Conservation (phyloP, 2,797 vertebrate genomes). For the Toxotes lorentzi region DNA sequence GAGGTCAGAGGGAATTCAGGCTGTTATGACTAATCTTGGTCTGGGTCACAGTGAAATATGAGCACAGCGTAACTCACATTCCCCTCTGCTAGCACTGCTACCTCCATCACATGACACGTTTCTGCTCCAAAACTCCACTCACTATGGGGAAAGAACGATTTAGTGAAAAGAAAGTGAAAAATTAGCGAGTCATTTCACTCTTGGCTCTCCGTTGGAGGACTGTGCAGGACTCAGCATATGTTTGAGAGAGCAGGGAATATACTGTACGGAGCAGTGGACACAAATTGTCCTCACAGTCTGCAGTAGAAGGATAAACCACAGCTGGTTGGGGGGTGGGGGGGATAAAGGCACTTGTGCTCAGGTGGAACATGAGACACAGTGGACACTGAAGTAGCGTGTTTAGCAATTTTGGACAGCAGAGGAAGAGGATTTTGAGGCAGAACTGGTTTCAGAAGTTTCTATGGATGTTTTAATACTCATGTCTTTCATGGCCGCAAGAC, state of each 20-base stretch:
- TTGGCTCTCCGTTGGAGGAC: constrained; percentile 5
- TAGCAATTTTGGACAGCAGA: background rate
- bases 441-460: background rate
- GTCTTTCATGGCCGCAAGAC: background rate
- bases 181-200: background rate
- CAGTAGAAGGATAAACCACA: constrained; percentile 32
- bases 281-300: constrained; percentile 17
- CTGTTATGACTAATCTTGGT: constrained; percentile 30
- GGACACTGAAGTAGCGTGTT: background rate
- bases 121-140: constrained; percentile 22
- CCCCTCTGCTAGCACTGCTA: constrained; percentile 3
- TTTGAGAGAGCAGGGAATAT: constrained; percentile 29
- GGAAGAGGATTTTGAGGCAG: background rate
- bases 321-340: background rate
- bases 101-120: background rate
- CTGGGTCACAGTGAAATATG: constrained; percentile 25
- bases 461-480: background rate
- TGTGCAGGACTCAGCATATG: constrained; percentile 38
- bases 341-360: constrained; percentile 10
- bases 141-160: constrained; percentile 7
- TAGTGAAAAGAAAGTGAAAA: constrained; percentile 33
- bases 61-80: background rate
- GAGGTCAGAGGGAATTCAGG: constrained; percentile 48
- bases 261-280: constrained; percentile 6
- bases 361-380: constrained; percentile 7